Base-by-base conservation (phyloP, 2,113 vertebrate species). In the Natator depressus region DNA sequence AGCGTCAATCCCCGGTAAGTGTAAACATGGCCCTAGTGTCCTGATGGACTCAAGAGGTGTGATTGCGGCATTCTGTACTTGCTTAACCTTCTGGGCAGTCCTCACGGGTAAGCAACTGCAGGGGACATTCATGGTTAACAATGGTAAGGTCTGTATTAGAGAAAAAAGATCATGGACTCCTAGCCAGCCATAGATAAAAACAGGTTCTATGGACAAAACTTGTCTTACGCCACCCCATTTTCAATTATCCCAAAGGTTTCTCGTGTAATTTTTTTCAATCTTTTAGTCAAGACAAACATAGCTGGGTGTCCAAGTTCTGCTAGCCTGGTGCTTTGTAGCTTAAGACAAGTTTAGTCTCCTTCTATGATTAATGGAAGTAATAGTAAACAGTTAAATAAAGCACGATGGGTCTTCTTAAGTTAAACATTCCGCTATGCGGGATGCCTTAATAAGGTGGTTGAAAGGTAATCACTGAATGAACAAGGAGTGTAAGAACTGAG, bases 391-490 rank as follows among this genome's bases (percentile, higher is more conserved):
- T 95, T 89, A 59, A 87, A 93, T 27, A 78, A 46, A 78, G 42
- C 10, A 47, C 42, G 27, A 19, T 47, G 25, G 42, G 38, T 78
- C 65, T 38, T n/a, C n/a, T 72, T 72, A 72, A 72, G 19, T 38
- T 72, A 72, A 72, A 20, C 35, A 20, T 72, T 72, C 19, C 38
- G 35, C 65, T 17, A n/a, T 72, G 65, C 8, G 20, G 65, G 35
- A 20, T 93, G 91, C 89, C 83, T 84, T 90, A 88, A 93, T 93
- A 91, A 89, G 87, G 80, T 82, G 89, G 83, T 89, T 95, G 72
- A 91, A 87, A 95, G 84, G 51, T 88, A 95, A 94, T 86, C 94
- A 87, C 87, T 87, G 93, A 94, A 93, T 89, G 92, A 91, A 83
- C 27, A 80, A 88, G 87, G 0, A 69, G 79, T 82, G 11, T 49